Evolutionary conservation across 2,888 invertebrate genomes (phyloP).

Genomic region (Acleris literana): DNA sequence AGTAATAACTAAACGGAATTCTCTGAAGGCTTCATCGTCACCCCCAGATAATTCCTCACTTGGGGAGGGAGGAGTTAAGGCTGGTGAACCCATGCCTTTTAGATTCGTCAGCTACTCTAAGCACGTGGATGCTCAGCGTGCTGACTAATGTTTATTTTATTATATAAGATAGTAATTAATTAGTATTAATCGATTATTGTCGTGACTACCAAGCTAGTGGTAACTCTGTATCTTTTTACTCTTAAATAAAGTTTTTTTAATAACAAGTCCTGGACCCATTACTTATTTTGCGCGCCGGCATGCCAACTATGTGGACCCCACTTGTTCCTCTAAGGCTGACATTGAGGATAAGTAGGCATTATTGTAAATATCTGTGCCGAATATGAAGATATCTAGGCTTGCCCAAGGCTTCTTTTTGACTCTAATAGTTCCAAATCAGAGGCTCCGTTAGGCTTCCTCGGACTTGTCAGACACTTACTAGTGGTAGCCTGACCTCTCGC

Average conservation of each 20-base stretch:
- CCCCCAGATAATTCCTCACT: conserved; percentile 5
- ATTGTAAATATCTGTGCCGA: no score
- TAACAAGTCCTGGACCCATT: neutral
- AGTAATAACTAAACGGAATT: neutral
- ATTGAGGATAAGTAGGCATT: no score
- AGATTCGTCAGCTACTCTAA: conserved; percentile 7
- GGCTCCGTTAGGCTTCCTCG: no score
- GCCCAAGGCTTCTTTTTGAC: no score
- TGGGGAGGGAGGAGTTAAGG: conserved; percentile 9
- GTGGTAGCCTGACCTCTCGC: no score
- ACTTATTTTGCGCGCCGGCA: conserved; percentile 1
- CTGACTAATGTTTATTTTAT: conserved; percentile 1
- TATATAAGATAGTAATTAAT: neutral
- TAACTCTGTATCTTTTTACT: neutral
- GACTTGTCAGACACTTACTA: no score
- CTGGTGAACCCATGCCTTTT: neutral
- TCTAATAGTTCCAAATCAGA: no score
- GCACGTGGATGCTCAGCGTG: neutral
- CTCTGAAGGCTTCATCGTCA: conserved; percentile 12
- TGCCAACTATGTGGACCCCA: no score
- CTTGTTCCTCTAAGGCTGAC: no score
- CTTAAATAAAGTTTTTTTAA: conserved; percentile 1
- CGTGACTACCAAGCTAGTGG: neutral
- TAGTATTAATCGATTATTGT: neutral
- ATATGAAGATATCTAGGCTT: no score